These are phyloP conservation scores for Nomada goodeniana DNA, from an alignment of 2,888 invertebrate species.

Conservation along the genomic window DNA sequence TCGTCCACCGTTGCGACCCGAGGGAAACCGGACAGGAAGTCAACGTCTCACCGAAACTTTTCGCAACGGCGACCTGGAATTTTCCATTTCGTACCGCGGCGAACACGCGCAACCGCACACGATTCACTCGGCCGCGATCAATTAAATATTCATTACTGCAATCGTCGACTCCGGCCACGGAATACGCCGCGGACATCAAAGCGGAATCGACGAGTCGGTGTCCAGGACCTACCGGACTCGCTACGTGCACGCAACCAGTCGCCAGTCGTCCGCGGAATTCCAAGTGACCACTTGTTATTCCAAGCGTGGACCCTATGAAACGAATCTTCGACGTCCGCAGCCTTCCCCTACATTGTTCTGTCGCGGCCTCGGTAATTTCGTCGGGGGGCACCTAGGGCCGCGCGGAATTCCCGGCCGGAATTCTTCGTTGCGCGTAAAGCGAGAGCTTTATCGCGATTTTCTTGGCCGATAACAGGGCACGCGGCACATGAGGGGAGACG, in stretches of 20 bases:
- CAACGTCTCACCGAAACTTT: conserved; percentile 34
- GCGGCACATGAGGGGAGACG: too few relatives aligned
- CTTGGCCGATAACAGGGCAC: not conserved
- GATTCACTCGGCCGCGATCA: conserved; percentile 22
- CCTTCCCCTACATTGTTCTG: conserved; percentile 44
- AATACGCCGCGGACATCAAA: conserved; percentile 66
- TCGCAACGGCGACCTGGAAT: conserved; percentile 37
- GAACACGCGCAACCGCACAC: conserved; percentile 10
- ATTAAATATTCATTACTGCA: conserved; percentile 69
- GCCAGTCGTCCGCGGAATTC: conserved; percentile 59
- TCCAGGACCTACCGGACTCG: conserved; percentile 61
- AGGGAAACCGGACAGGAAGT: conserved; percentile 7
- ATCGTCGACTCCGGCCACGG: conserved; percentile 35
- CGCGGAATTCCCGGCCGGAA: conserved; percentile 17
- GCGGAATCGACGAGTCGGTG: conserved; percentile 54
- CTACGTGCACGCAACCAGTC: conserved; percentile 62
- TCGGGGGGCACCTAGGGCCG: not conserved
- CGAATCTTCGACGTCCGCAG: conserved; percentile 53
- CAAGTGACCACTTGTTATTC: conserved; percentile 69
- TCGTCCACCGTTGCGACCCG: not conserved
- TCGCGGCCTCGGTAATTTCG: conserved; percentile 14
- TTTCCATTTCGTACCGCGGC: conserved; percentile 49
- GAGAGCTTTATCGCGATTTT: not conserved
- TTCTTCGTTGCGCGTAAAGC: not conserved
- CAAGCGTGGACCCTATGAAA: conserved; percentile 44